Conservation (phyloP, 37 sponge, comb jelly and placozoan genomes). For the Oscarella lobularis region DNA sequence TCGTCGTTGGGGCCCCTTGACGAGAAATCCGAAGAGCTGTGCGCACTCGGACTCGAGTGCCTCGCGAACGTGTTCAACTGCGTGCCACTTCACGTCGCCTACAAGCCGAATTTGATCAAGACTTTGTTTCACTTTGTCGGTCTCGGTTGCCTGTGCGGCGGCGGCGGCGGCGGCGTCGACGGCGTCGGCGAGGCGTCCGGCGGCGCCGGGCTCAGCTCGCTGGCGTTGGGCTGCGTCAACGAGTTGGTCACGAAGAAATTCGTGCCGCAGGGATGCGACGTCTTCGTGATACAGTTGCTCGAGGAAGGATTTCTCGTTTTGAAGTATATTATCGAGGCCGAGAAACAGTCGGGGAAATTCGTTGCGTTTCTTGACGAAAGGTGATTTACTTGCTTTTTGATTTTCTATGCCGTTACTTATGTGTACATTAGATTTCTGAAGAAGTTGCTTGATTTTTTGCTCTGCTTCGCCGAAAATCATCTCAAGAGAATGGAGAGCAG, state of each 20-base stretch:
- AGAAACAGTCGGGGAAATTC: too few relatives aligned
- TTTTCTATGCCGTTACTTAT: too few relatives aligned
- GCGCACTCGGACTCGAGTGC: conserved; percentile 32
- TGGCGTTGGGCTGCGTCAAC: conserved; percentile 64
- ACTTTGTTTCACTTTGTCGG: conserved; percentile 56
- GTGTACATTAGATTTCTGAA: too few relatives aligned
- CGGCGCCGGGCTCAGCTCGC: conserved; percentile 37
- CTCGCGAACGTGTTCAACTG: conserved; percentile 68
- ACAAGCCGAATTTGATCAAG: conserved; percentile 34
- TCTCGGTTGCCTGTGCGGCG: conserved; percentile 51
- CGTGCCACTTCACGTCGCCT: conserved; percentile 44
- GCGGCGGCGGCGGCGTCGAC: conserved; percentile 16
- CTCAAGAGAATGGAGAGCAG: too few relatives aligned
- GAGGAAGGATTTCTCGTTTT: too few relatives aligned
- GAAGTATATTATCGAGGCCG: too few relatives aligned
- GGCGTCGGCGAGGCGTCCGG: conserved; percentile 28
- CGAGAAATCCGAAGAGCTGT: conserved; percentile 23
- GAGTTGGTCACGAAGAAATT: conserved; percentile 57
- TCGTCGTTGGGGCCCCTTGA: conserved; percentile 29
- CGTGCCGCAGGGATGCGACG: conserved; percentile 48
- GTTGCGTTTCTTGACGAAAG: too few relatives aligned
- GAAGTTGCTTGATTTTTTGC: too few relatives aligned
- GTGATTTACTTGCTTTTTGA: too few relatives aligned
- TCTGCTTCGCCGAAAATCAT: too few relatives aligned
- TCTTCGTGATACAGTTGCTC: conserved; percentile 55